These are phyloP conservation scores for Thunnus albacares DNA, from an alignment of 2,797 vertebrate genomes.

Conservation along the genomic window DNA sequence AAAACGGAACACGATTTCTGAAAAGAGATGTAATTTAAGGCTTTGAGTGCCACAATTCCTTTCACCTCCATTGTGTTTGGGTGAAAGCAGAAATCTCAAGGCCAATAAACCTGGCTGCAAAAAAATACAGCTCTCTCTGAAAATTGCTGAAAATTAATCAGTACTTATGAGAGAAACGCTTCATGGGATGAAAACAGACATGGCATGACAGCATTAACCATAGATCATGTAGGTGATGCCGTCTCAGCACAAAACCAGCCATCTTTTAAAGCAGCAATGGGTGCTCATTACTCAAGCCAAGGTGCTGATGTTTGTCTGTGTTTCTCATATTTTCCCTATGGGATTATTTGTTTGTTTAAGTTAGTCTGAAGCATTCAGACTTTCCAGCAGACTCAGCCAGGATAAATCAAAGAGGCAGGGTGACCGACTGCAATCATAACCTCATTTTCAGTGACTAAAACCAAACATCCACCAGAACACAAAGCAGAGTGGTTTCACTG, in stretches of 20 bases:
- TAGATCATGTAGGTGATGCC: slow-evolving; percentile 52
- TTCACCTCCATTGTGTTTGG: not conserved
- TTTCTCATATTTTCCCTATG: slow-evolving; percentile 59
- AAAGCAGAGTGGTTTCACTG: slow-evolving; percentile 18
- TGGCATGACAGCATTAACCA: slow-evolving; percentile 52
- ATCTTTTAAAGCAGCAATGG: slow-evolving; percentile 50
- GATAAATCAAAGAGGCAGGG: slow-evolving; percentile 49
- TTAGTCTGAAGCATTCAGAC: slow-evolving; percentile 58
- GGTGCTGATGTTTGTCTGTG: slow-evolving; percentile 56
- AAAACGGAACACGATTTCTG: not conserved
- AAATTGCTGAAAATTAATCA: slow-evolving; percentile 55
- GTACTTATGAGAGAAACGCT: slow-evolving; percentile 32
- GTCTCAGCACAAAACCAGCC: slow-evolving; percentile 60
- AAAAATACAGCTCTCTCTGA: slow-evolving; percentile 48
- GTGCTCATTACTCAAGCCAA: slow-evolving; percentile 57
- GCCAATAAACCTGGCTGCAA: slow-evolving; percentile 39
- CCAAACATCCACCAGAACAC: slow-evolving; percentile 50
- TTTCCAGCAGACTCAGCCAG: slow-evolving; percentile 77
- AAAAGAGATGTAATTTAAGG: slow-evolving; percentile 2
- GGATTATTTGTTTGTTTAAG: slow-evolving; percentile 80
- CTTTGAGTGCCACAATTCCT: slow-evolving; percentile 3
- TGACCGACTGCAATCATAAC: slow-evolving; percentile 33
- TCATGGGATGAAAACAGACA: slow-evolving; percentile 37
- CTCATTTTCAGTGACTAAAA: slow-evolving; percentile 47
- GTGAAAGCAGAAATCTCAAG: slow-evolving; percentile 18